These are phyloP conservation scores for Perca fluviatilis DNA, from an alignment of 2,113 vertebrate species.

Conservation along the genomic window DNA sequence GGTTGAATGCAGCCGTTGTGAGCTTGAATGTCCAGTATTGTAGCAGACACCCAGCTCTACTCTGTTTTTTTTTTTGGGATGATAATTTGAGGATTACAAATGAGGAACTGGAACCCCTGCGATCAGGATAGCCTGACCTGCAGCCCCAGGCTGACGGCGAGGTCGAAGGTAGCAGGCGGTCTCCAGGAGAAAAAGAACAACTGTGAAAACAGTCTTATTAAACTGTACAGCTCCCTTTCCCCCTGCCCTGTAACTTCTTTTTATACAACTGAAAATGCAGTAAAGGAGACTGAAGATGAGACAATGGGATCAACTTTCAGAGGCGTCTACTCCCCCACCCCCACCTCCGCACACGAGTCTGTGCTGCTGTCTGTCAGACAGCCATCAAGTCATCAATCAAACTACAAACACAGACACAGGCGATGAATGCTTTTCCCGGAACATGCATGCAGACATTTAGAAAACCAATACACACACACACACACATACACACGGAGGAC, in stretches of 20 bases:
- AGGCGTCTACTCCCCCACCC: neutral
- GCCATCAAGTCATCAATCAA: slow-evolving; percentile 44
- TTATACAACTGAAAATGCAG: slow-evolving; percentile 40
- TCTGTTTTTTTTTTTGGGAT: neutral
- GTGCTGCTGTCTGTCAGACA: slow-evolving; percentile 33
- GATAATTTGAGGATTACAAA: neutral
- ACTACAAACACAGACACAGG: neutral
- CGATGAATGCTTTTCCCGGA: neutral
- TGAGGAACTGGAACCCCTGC: neutral
- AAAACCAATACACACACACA: neutral
- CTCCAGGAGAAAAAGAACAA: slow-evolving; percentile 48
- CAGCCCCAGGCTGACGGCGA: neutral
- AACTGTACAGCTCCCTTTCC: slow-evolving; percentile 25
- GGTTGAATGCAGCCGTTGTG: no score
- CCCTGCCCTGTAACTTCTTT: neutral
- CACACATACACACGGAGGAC: neutral
- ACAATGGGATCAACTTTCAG: slow-evolving; percentile 67
- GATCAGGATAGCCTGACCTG: slow-evolving; percentile 12
- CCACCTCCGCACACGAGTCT: slow-evolving; percentile 1
- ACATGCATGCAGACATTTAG: neutral
- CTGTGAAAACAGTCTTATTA: slow-evolving; percentile 63
- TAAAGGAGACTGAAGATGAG: slow-evolving; percentile 46
- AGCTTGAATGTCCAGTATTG: neutral
- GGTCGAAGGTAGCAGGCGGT: neutral
- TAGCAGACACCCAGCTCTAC: neutral